Evolutionary conservation across 2,888 invertebrate genomes (phyloP).

Genomic region (Neoaliturus tenellus): DNA sequence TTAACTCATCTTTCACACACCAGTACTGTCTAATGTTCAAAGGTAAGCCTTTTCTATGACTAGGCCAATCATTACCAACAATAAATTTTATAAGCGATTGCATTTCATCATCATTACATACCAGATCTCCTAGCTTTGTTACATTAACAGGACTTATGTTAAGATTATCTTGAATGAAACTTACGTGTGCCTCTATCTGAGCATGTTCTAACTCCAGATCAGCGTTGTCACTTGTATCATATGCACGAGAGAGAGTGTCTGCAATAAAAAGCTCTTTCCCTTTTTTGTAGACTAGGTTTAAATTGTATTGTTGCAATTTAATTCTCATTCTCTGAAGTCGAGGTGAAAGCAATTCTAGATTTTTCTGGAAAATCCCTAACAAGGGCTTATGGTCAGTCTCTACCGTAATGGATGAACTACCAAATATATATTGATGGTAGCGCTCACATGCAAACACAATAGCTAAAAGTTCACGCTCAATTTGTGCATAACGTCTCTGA

Average conservation of each 20-base stretch:
- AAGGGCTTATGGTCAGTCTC: slow-evolving; percentile 59
- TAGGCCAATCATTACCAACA: slow-evolving; percentile 16
- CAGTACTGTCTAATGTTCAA: background rate
- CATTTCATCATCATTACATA: background rate
- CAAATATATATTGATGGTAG: slow-evolving; percentile 41
- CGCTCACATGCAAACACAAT: slow-evolving; percentile 36
- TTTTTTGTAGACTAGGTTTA: slow-evolving; percentile 12
- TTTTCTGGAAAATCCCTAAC: slow-evolving; percentile 15
- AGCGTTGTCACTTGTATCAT: background rate
- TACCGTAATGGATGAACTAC: slow-evolving; percentile 9
- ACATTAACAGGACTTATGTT: slow-evolving; percentile 16
- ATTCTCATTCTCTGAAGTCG: slow-evolving; percentile 20
- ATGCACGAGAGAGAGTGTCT: background rate
- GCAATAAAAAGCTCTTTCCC: slow-evolving; percentile 33
- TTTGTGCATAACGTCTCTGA: slow-evolving; percentile 22
- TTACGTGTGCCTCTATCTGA: slow-evolving; percentile 23
- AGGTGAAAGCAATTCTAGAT: background rate
- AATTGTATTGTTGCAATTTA: background rate
- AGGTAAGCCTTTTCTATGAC: background rate
- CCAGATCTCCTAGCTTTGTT: background rate
- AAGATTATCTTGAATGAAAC: background rate
- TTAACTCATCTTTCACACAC: slow-evolving; percentile 17
- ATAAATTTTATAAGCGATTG: background rate
- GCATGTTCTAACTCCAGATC: background rate
- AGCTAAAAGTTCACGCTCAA: slow-evolving; percentile 15